Percentiles rank a stretch among this genome's conserved stretches.
Conservation (phyloP, 2,888 invertebrate species). For the Danaus chrysippus region DNA sequence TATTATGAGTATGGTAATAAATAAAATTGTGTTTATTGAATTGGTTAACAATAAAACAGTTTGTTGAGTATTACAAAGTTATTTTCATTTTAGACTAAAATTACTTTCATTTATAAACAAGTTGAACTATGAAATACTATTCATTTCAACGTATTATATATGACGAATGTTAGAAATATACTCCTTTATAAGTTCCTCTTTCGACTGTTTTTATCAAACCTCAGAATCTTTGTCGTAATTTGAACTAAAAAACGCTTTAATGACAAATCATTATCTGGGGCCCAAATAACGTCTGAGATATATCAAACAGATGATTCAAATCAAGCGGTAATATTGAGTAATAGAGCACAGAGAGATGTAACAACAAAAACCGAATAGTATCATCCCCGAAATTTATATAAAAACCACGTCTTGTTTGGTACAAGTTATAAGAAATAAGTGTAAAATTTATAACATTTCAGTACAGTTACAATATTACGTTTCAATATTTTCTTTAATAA, state of each 20-base stretch:
- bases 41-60: too few species aligned
- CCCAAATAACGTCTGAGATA: background rate
- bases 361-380: constrained; percentile 45
- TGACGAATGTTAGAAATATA: too few species aligned
- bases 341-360: constrained; percentile 27
- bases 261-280: background rate
- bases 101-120: too few species aligned
- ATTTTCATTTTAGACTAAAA: too few species aligned
- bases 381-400: constrained; percentile 46
- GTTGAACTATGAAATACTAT: too few species aligned
- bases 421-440: constrained; percentile 19
- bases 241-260: background rate
- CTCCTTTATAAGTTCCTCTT: background rate
- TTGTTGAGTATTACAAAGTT: too few species aligned
- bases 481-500: too few species aligned
- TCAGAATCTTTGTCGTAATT: too few species aligned
- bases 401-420: constrained; percentile 33
- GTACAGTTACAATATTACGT: too few species aligned
- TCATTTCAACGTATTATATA: too few species aligned
- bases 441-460: background rate
- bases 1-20: background rate
- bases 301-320: constrained; percentile 24
- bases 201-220: background rate
- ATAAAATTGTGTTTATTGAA: background rate
- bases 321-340: constrained; percentile 36